Conservation (phyloP, 2,113 vertebrate genomes). For the Montifringilla adamsi region DNA sequence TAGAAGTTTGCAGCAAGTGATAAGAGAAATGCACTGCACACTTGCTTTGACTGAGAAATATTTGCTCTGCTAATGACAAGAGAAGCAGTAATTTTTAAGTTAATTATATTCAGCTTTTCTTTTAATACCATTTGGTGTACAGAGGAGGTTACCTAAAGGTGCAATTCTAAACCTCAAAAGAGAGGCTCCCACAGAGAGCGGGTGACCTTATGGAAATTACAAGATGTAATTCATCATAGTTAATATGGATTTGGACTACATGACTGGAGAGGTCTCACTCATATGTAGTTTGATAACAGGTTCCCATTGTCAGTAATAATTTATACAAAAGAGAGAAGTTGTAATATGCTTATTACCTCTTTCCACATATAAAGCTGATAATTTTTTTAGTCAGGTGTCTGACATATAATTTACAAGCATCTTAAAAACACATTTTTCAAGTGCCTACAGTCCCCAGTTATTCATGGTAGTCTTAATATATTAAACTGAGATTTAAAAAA, state of each 20-base stretch:
- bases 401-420: neutral
- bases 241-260: neutral
- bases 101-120: constrained; percentile 45
- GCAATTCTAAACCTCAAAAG: neutral
- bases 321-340: neutral
- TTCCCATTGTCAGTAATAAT: constrained; percentile 17
- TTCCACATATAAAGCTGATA: neutral
- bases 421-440: neutral
- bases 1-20: neutral
- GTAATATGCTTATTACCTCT: neutral
- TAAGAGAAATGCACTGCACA: neutral
- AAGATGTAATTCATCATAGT: neutral
- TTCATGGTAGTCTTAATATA: neutral
- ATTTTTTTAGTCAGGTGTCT: neutral
- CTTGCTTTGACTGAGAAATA: neutral
- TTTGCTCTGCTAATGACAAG: neutral
- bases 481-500: neutral
- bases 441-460: neutral
- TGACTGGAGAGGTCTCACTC: constrained; percentile 16
- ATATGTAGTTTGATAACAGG: neutral
- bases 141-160: constrained; percentile 10
- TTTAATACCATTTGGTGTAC: neutral
- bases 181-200: neutral
- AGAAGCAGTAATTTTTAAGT: neutral
- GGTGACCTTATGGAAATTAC: constrained; percentile 30